Conservation (phyloP, 2,113 vertebrate genomes). For the Engraulis encrasicolus region DNA sequence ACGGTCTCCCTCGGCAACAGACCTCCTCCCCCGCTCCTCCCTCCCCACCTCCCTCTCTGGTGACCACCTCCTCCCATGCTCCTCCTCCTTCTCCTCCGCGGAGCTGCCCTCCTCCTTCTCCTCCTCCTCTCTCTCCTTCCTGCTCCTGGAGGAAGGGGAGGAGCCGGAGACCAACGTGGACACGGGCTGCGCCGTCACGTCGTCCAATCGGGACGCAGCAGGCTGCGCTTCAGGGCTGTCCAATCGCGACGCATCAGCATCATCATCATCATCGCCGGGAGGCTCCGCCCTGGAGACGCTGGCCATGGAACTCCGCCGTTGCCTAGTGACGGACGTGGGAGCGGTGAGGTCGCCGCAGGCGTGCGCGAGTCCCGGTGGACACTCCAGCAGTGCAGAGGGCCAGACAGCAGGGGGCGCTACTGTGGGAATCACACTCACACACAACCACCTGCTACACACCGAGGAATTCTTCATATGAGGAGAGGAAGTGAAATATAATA, state of each 20-base stretch:
- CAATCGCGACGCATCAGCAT: no score
- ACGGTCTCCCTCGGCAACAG: constrained; percentile 7
- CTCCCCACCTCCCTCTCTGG: not conserved
- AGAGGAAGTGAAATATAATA: no score
- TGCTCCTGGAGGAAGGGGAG: constrained; percentile 52
- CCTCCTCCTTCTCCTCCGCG: not conserved
- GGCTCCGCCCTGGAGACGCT: constrained; percentile 57
- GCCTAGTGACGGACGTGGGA: constrained; percentile 47
- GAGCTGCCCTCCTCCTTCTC: constrained; percentile 13
- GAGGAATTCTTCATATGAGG: constrained; percentile 79
- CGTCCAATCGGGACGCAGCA: constrained; percentile 32
- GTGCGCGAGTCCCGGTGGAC: no score
- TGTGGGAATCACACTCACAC: not conserved
- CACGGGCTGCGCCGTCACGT: constrained; percentile 73
- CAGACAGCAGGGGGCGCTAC: not conserved
- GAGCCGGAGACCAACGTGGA: constrained; percentile 85
- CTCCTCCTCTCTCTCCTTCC: constrained; percentile 46
- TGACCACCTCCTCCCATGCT: constrained; percentile 46
- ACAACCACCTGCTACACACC: constrained; percentile 37
- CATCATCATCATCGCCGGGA: no score
- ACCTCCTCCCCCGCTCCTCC: no score
- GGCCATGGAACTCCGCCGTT: constrained; percentile 59
- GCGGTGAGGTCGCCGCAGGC: not conserved
- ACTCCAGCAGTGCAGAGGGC: constrained; percentile 34
- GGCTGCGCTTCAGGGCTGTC: constrained; percentile 56